Conservation (phyloP, 2,888 invertebrate genomes). For the Agelastica alni region DNA sequence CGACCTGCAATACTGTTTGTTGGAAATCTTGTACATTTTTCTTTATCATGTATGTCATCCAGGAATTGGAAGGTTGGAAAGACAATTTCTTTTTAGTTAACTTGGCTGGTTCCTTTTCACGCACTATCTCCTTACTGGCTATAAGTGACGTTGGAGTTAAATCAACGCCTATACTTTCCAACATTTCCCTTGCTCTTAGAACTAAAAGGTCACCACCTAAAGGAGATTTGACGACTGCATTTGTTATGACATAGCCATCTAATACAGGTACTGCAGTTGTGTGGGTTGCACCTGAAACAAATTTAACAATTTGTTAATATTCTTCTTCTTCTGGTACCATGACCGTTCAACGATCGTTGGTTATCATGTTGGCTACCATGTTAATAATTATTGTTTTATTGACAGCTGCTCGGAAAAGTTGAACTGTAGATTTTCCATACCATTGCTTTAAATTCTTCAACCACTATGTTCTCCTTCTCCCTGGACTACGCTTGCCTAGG, state of each 20-base stretch:
- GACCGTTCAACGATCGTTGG: too few species aligned
- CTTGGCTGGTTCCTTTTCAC: slow-evolving; percentile 85
- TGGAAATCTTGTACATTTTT: slow-evolving; percentile 76
- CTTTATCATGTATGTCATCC: slow-evolving; percentile 96
- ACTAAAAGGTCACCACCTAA: slow-evolving; percentile 94
- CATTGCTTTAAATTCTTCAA: too few species aligned
- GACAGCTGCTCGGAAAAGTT: too few species aligned
- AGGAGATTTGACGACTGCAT: slow-evolving; percentile 94
- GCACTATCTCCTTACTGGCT: slow-evolving; percentile 85
- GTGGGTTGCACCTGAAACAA: slow-evolving; percentile 81
- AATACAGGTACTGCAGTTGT: slow-evolving; percentile 95
- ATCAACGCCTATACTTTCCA: slow-evolving; percentile 61
- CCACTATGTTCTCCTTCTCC: too few species aligned
- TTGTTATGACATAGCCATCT: slow-evolving; percentile 92
- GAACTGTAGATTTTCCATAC: too few species aligned
- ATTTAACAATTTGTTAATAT: too few species aligned
- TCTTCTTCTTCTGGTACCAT: too few species aligned
- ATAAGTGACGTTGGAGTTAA: slow-evolving; percentile 64
- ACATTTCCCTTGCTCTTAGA: slow-evolving; percentile 68
- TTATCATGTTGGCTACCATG: too few species aligned
- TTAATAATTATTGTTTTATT: too few species aligned
- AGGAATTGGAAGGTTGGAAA: slow-evolving; percentile 84
- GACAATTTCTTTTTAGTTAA: slow-evolving; percentile 78
- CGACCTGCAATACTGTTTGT: slow-evolving; percentile 69
- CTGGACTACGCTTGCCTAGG: too few species aligned